These are phyloP conservation scores for Diplosoma virens DNA, from an alignment of 23 tunicate genomes.

Conservation along the genomic window DNA sequence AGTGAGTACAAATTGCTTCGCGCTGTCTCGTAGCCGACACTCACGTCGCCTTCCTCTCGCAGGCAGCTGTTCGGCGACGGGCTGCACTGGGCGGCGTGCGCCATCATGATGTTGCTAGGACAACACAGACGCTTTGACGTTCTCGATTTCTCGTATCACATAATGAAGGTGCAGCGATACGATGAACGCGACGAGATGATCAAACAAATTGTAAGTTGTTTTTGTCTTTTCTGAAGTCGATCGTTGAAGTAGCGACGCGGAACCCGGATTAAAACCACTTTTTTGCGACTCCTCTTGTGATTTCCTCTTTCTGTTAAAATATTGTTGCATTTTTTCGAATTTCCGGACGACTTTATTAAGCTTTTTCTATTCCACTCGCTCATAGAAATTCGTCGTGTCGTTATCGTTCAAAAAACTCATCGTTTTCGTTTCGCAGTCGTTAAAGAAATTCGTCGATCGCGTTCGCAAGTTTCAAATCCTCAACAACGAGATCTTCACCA, in stretches of 20 bases:
- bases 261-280: too few relatives aligned
- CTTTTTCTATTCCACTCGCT: background rate
- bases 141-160: conserved; percentile 90
- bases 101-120: conserved; percentile 71
- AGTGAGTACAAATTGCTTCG: too few relatives aligned
- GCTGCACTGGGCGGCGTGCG: conserved; percentile 88
- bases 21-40: background rate
- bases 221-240: background rate
- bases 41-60: background rate
- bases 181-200: conserved; percentile 81
- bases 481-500: conserved; percentile 87
- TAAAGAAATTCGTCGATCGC: conserved; percentile 90
- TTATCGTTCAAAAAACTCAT: conserved; percentile 82
- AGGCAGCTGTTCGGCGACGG: conserved; percentile 96
- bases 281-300: too few relatives aligned
- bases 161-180: conserved; percentile 88
- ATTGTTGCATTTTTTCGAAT: background rate
- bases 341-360: background rate
- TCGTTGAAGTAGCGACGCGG: background rate
- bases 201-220: conserved; percentile 76
- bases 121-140: conserved; percentile 91
- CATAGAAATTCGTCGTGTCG: too few relatives aligned
- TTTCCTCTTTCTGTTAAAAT: too few relatives aligned
- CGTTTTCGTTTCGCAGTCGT: conserved; percentile 51
- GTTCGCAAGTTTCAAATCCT: conserved; percentile 83